Evolutionary conservation across 1,140 invertebrate species (phyloP).

Genomic region (Babylonia areolata): DNA sequence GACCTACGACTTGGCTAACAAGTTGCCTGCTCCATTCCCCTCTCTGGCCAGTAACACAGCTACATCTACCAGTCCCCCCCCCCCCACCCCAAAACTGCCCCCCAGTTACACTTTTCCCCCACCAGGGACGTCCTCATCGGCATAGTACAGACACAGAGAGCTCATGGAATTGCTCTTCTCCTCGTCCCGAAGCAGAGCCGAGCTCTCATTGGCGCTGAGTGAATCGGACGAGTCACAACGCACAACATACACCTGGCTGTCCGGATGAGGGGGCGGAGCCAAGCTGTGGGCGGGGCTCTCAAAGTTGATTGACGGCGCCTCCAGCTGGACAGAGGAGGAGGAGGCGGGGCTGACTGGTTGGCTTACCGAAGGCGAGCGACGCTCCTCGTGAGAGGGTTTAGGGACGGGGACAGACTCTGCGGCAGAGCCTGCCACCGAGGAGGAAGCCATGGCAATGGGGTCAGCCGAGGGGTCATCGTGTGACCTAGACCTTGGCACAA

Average conservation of each 20-base stretch:
- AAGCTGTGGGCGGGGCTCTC: conserved; percentile 30
- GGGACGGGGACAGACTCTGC: conserved; percentile 16
- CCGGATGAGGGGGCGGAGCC: conserved; percentile 45
- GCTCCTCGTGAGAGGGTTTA: conserved; percentile 58
- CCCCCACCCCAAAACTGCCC: conserved; percentile 76
- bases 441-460: conserved; percentile 56
- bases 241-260: conserved; percentile 76
- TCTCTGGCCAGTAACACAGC: not conserved
- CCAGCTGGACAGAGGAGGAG: conserved; percentile 20
- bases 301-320: conserved; percentile 15
- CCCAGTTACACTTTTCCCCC: conserved; percentile 60
- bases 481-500: conserved; percentile 72
- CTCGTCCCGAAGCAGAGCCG: conserved; percentile 78
- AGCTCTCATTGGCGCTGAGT: conserved; percentile 81
- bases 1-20: no score
- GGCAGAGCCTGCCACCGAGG: conserved; percentile 31
- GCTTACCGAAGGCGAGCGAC: conserved; percentile 62
- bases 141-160: conserved; percentile 83
- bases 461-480: conserved; percentile 71
- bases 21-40: conserved; percentile 78
- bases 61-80: no score
- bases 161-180: conserved; percentile 81
- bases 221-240: conserved; percentile 82
- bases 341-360: conserved; percentile 49
- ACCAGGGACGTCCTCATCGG: conserved; percentile 83